These are phyloP conservation scores for Clytia hemisphaerica DNA, from an alignment of 30 jellyfish, hydroid and myxozoan species.

Conservation along the genomic window DNA sequence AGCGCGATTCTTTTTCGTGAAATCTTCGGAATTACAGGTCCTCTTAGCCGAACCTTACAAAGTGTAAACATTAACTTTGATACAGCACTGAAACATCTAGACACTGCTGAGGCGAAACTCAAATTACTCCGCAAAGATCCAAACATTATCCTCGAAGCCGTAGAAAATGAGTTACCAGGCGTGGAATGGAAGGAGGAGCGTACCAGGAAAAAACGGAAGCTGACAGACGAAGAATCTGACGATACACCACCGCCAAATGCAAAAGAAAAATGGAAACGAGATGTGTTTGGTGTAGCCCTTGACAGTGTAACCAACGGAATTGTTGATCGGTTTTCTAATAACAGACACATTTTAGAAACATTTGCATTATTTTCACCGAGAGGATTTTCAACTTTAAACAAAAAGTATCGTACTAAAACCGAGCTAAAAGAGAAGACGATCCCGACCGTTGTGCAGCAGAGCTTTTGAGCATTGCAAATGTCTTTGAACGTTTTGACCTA, in stretches of 20 bases:
- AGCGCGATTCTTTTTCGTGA: constrained; percentile 34
- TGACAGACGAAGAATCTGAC: constrained; percentile 35
- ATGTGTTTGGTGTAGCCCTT: constrained; percentile 19
- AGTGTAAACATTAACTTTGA: constrained; percentile 38
- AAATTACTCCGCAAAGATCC: constrained; percentile 17
- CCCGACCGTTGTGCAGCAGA: constrained; percentile 19
- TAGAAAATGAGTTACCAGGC: constrained; percentile 14
- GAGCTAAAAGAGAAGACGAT: constrained; percentile 16
- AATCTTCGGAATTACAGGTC: constrained; percentile 26
- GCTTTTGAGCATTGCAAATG: constrained; percentile 29
- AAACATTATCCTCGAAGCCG: background rate
- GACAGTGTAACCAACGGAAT: constrained; percentile 37
- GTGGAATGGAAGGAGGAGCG: constrained; percentile 30
- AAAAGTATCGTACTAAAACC: background rate
- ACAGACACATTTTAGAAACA: constrained; percentile 29
- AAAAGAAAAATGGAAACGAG: constrained; percentile 34
- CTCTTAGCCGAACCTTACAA: constrained; percentile 29
- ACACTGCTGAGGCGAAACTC: constrained; percentile 18
- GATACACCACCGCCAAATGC: constrained; percentile 29
- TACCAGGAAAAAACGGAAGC: constrained; percentile 17
- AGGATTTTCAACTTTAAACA: background rate
- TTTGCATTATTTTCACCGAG: constrained; percentile 20
- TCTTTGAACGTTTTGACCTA: background rate
- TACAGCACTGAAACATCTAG: constrained; percentile 25
- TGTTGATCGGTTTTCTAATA: constrained; percentile 17